Evolutionary conservation across 2,113 vertebrate species (phyloP), one percentile per base, ranked within the genome.

Genomic region (Tichodroma muraria): DNA sequence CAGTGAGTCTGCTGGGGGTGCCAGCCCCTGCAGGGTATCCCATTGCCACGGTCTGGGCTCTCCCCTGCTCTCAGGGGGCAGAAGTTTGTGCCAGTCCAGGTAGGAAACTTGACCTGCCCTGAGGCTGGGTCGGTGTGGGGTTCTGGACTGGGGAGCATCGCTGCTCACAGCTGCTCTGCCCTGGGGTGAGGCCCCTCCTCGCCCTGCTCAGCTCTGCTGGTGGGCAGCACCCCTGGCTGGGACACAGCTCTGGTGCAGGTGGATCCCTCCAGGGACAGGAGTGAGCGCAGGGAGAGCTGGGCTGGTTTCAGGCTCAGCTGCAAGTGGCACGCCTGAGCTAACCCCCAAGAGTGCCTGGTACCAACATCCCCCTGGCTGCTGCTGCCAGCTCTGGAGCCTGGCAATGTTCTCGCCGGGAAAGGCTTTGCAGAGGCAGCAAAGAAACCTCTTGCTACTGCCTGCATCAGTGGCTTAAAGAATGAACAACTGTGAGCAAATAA

Each of bases 161-260:
- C 44, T 85, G 63, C 38, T 53, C 30, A 8, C 31, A 53, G 70
- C 66, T 78, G 66, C 54, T 76, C 49, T 50, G 56, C 40, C 22
- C 49, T 40, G 57, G 38, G 65, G 2, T 1, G 17, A 19, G 22
- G 2, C 6, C 33, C 17, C 20, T n/a, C 18, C 27, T 33, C 30
- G 8, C 11, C 4, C 63, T 1, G 2, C 17, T 64, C 7, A 23
- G 47, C 57, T 60, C n/a, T 37, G 33, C 6, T 42, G 42, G 42
- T n/a, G n/a, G n/a, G n/a, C n/a, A n/a, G n/a, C n/a, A n/a, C n/a
- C n/a, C n/a, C n/a, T n/a, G n/a, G 40, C 45, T 42, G 80, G n/a
- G 38, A 33, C 15, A 0, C 4, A 5, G 5, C 60, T 27, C 65
- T 80, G 38, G 8, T 2, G 38, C 0, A 4, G 40, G 20, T 10